Percentiles rank a stretch among this genome's conserved stretches.
Conservation (phyloP, 2,113 vertebrate genomes). For the Ailuropoda melanoleuca region DNA sequence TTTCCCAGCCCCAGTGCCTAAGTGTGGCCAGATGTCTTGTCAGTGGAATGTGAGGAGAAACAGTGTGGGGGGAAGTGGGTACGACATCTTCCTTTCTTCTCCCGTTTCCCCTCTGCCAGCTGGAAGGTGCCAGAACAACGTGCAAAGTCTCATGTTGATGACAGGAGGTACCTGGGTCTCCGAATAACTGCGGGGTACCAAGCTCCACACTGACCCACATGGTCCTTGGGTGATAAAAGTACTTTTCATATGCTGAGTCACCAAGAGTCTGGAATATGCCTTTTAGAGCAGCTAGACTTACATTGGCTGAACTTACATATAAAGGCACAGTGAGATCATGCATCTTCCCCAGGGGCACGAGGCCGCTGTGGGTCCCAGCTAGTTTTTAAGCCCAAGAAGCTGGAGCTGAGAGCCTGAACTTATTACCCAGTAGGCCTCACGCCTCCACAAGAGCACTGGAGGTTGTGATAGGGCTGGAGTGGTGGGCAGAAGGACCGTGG, state of each 20-base stretch:
- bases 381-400: background rate
- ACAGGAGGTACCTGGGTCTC: background rate
- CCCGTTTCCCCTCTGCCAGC: background rate
- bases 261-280: background rate
- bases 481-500: background rate
- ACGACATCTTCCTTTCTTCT: background rate
- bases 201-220: background rate
- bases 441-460: background rate
- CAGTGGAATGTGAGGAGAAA: background rate
- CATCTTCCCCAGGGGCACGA: too few relatives aligned
- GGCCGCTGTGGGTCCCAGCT: background rate
- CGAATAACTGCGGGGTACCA: background rate
- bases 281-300: background rate
- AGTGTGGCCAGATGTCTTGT: background rate
- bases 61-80: too few relatives aligned
- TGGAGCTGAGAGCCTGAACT: background rate
- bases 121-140: background rate
- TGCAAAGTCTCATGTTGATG: background rate
- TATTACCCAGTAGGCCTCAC: fast-evolving
- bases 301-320: background rate
- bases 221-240: background rate
- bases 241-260: too few relatives aligned
- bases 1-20: background rate
- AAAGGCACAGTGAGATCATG: background rate
- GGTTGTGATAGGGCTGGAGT: background rate